Evolutionary conservation across 2,888 invertebrate genomes (phyloP), one percentile per base, ranked within the genome.

Genomic region (Synergus laeviventris): DNA sequence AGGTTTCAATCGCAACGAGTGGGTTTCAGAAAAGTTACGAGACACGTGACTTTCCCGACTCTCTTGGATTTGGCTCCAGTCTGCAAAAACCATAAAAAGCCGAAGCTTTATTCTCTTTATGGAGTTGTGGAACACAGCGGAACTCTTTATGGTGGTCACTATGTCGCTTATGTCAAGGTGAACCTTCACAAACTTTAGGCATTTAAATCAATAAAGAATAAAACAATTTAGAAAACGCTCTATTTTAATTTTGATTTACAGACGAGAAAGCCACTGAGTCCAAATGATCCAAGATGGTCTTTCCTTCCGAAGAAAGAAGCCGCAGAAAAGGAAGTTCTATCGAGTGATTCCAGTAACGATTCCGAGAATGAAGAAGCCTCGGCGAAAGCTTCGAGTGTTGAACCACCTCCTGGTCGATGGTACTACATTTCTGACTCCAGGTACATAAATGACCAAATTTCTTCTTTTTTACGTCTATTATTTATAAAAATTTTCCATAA

Each of bases 111-210:
- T 90, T 95, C 97, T 0, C 92, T 99, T 74, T 99, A 98, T 87
- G 99, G 98, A 0, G 95, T 99, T 0, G 98, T 99, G 2, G 98
- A 97, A 88, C 99, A 99, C 89, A 95, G 96, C 75, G 99, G 99
- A 0, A 95, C 96, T 4, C 94, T 99, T 90, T 95, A 96, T 87
- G 97, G 97, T 49, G 96, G 96, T 38, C 96, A 96, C 89, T 99
- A 99, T 89, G 97, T 98, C 1, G 98, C 99, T 8, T 99, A 97
- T 88, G 97, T 99, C 1, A 98, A 98, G 92, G 96, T 97, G 74
- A 85, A 45, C 75, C 39, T 74, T 31, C 31, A 31, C 31, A 7
- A 31, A 21, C 56, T 24, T 5, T 70, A 86, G 5, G 73, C 24
- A 60, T 56, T 31, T 73, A 45, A 36, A 77, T 42, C 54, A n/a